Conservation (phyloP, 2,113 vertebrate genomes). For the Limanda limanda region DNA sequence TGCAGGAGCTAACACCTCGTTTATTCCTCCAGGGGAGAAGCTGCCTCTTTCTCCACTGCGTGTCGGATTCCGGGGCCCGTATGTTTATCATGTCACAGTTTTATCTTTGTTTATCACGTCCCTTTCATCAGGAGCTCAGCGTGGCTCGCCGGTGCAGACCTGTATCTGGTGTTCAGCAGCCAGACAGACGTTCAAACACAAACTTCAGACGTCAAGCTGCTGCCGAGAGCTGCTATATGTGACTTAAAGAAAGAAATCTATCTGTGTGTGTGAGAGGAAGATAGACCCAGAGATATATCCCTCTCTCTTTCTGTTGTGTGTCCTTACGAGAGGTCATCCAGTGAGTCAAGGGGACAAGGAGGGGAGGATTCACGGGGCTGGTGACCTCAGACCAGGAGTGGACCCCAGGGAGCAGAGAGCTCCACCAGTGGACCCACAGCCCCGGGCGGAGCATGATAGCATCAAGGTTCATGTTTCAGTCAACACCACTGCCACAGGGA, state of each 20-base stretch:
- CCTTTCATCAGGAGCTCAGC: slow-evolving; percentile 50
- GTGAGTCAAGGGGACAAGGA: slow-evolving; percentile 49
- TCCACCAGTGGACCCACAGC: slow-evolving; percentile 59
- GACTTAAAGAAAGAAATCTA: neutral
- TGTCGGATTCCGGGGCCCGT: slow-evolving; percentile 50
- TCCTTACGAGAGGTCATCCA: slow-evolving; percentile 69
- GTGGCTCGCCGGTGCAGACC: slow-evolving; percentile 18
- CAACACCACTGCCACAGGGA: slow-evolving; percentile 34
- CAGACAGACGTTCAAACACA: slow-evolving; percentile 47
- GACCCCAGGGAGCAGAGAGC: slow-evolving; percentile 56
- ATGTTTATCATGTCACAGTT: slow-evolving; percentile 45
- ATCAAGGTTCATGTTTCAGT: slow-evolving; percentile 70
- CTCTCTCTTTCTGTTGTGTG: neutral
- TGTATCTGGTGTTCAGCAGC: slow-evolving; percentile 39
- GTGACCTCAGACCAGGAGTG: slow-evolving; percentile 58
- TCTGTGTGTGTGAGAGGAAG: slow-evolving; percentile 10
- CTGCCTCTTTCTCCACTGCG: slow-evolving; percentile 31
- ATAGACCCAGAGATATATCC: neutral
- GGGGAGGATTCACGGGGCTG: slow-evolving; percentile 50
- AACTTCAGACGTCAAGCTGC: slow-evolving; percentile 36
- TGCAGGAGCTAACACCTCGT: neutral
- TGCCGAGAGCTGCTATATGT: slow-evolving; percentile 3
- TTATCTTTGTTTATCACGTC: slow-evolving; percentile 59
- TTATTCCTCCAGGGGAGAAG: slow-evolving; percentile 20
- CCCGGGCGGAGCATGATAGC: slow-evolving; percentile 57